Evolutionary conservation across 2,888 invertebrate genomes (phyloP).

Genomic region (Agrochola lychnidis): DNA sequence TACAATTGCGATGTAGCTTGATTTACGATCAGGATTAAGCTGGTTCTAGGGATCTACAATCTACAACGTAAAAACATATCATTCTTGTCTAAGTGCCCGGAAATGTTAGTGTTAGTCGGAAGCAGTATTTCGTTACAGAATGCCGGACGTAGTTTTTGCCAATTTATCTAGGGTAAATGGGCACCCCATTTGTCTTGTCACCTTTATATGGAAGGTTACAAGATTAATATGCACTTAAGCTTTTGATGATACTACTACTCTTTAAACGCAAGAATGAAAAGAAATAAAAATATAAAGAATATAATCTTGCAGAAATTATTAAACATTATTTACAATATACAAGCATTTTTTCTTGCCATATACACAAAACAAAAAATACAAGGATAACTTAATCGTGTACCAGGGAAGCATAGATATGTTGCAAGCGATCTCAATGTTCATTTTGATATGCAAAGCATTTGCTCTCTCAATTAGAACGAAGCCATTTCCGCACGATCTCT

Average conservation of each 20-base stretch:
- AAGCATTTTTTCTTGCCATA: background rate
- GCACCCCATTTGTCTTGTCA: background rate
- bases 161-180: slow-evolving; percentile 29
- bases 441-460: slow-evolving; percentile 41
- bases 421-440: slow-evolving; percentile 21
- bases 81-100: background rate
- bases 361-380: background rate
- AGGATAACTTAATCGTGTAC: slow-evolving; percentile 17
- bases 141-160: slow-evolving; percentile 22
- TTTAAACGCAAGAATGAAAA: background rate
- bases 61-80: background rate
- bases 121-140: slow-evolving; percentile 12
- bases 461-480: slow-evolving; percentile 44
- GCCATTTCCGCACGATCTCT: slow-evolving; percentile 40
- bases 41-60: background rate
- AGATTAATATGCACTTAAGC: slow-evolving; percentile 21
- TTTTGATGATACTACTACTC: background rate
- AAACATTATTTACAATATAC: background rate
- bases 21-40: background rate
- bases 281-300: background rate
- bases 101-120: slow-evolving; percentile 9
- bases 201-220: slow-evolving; percentile 7
- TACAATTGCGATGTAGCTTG: background rate
- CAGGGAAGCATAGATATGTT: slow-evolving; percentile 26
- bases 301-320: background rate